Evolutionary conservation across 2,888 invertebrate genomes (phyloP).

Genomic region (Amphiduros pacificus): DNA sequence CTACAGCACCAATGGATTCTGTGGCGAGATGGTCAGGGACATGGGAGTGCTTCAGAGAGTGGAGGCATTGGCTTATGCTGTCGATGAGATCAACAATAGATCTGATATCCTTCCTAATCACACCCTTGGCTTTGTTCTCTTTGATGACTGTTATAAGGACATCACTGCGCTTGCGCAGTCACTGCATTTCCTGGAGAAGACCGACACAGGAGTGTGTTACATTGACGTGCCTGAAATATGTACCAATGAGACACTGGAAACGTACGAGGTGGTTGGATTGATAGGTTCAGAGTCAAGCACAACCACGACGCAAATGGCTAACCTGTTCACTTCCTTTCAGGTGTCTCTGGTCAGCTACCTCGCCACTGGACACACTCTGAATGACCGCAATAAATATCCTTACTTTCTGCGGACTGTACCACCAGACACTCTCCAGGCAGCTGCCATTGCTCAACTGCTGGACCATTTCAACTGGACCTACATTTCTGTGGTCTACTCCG

Average conservation of each 20-base stretch:
- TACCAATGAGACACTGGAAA: constrained; percentile 5
- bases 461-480: constrained; percentile 34
- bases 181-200: constrained; percentile 11
- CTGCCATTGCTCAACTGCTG: constrained; percentile 31
- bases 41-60: constrained; percentile 32
- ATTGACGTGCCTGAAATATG: background rate
- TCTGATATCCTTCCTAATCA: constrained; percentile 29
- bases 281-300: constrained; percentile 35
- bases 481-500: constrained; percentile 32
- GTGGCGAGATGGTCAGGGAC: constrained; percentile 22
- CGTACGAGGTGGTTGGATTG: constrained; percentile 31
- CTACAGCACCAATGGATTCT: constrained; percentile 11
- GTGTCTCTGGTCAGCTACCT: constrained; percentile 36
- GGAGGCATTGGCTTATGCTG: constrained; percentile 34
- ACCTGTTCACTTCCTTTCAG: constrained; percentile 30
- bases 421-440: constrained; percentile 31
- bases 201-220: background rate
- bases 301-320: constrained; percentile 32
- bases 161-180: constrained; percentile 31
- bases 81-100: constrained; percentile 32
- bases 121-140: constrained; percentile 33
- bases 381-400: constrained; percentile 27
- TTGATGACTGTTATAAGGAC: constrained; percentile 37
- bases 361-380: constrained; percentile 32
- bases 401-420: constrained; percentile 35